Evolutionary conservation across 2,113 vertebrate genomes (phyloP), one percentile per base, ranked within the genome.

Genomic region (Marmota monax): DNA sequence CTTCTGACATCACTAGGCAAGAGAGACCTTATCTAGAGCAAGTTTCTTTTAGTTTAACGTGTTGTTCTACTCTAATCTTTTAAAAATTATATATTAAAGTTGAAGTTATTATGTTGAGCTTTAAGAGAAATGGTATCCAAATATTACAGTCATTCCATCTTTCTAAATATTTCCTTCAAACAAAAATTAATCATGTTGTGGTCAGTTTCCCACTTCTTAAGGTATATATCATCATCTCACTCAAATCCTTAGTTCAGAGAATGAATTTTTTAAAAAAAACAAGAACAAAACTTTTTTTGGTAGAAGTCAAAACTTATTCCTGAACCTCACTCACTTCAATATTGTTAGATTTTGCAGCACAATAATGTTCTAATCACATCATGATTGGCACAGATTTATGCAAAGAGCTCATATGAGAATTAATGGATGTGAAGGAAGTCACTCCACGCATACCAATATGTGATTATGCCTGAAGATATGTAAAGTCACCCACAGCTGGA

Each of bases 341-440:
- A 45, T 45, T 86, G 70, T 86, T 95, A 94, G 32, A 95, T 92
- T 94, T 93, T 95, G 48, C 10, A 91, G 84, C 69, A 96, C 39
- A 90, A 90, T 95, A 72, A 69, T 11, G 34, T 89, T 94, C 93
- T 91, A 93, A 94, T 95, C 83, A 96, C 56, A 93, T 83, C 42
- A 72, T 92, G 92, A 96, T 87, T 94, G 89, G 45, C 77, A 96
- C 61, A 88, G 94, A 96, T 89, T 97, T 95, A 95, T 95, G 79
- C 93, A 92, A 93, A 95, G 65, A 94, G 37, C 73, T 95, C 82
- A 25, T 92, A 61, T 58, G 72, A 94, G 93, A 96, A 96, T 96
- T 97, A 97, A 88, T 76, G 70, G 84, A 86, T 74, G 69, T 93
- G 96, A 89, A 93, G 78, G 86, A 95, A 89, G 9, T 88, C n/a